Conservation (phyloP, 2,797 vertebrate genomes). For the Macropus fuliginosus region DNA sequence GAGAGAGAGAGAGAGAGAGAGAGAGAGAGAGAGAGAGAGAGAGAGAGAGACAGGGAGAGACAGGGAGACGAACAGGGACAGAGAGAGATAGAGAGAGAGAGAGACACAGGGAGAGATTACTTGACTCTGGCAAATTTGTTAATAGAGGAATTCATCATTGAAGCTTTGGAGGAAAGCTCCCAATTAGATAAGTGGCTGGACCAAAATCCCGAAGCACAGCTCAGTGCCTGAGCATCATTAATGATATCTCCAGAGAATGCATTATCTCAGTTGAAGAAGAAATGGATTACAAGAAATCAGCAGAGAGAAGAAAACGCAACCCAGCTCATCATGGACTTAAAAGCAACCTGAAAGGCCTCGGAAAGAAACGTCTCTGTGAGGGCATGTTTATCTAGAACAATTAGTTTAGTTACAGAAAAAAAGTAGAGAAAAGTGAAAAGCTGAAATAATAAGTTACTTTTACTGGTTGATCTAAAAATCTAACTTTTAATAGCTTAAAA, state of each 20-base stretch:
- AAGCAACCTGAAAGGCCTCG: conserved; percentile 29
- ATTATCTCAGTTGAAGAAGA: conserved; percentile 55
- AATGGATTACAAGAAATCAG: conserved; percentile 24
- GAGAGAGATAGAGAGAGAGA: too few relatives aligned
- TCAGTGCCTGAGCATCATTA: conserved; percentile 22
- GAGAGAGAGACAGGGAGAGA: too few relatives aligned
- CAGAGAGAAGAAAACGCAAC: neutral
- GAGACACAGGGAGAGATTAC: neutral
- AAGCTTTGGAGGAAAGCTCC: conserved; percentile 42
- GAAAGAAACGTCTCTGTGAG: conserved; percentile 31
- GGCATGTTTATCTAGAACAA: neutral
- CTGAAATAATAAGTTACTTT: neutral
- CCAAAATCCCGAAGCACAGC: conserved; percentile 34
- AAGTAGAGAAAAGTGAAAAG: neutral
- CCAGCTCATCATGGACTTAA: conserved; percentile 43
- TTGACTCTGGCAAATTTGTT: conserved; percentile 50
- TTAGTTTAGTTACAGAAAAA: neutral
- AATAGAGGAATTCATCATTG: conserved; percentile 34
- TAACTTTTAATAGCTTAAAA: neutral
- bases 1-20: too few relatives aligned
- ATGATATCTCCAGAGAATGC: conserved; percentile 52
- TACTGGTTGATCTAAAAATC: neutral
- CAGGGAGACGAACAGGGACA: too few relatives aligned
- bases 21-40: too few relatives aligned
- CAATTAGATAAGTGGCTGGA: neutral